Evolutionary conservation across 1,140 invertebrate genomes (phyloP).

Genomic region (Drosophila tristis): DNA sequence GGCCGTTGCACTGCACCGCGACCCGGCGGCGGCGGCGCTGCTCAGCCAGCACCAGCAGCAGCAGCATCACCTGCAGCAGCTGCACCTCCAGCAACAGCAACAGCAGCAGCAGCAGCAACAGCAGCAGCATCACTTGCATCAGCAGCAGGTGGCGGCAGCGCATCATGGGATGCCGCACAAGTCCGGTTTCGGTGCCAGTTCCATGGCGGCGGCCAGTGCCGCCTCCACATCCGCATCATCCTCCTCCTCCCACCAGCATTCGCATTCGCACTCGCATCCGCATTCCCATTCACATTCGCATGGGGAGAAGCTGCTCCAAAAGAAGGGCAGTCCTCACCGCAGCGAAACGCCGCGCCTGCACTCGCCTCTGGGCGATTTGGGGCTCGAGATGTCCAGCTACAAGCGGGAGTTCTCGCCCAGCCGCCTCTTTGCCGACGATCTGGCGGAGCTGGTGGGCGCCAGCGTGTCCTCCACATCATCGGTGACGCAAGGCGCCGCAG

Average conservation of each 20-base stretch:
- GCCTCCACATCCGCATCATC: constrained; percentile 18
- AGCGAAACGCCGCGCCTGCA: constrained; percentile 85
- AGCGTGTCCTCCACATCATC: constrained; percentile 51
- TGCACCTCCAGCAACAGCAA: constrained; percentile 58
- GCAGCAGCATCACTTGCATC: constrained; percentile 56
- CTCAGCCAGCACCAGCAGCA: constrained; percentile 85
- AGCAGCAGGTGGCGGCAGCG: constrained; percentile 78
- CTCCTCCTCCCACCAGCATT: constrained; percentile 36
- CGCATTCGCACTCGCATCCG: constrained; percentile 34
- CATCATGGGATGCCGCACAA: constrained; percentile 59
- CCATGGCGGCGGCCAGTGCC: constrained; percentile 42
- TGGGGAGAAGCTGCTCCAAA: constrained; percentile 41
- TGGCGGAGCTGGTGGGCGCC: constrained; percentile 79
- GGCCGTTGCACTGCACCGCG: constrained; percentile 73
- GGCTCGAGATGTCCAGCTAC: constrained; percentile 88
- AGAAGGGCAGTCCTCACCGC: constrained; percentile 85
- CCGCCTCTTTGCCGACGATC: constrained; percentile 87
- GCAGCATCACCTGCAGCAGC: constrained; percentile 76
- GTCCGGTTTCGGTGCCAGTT: constrained; percentile 72
- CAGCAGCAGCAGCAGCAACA: constrained; percentile 76
- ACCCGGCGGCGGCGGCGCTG: constrained; percentile 84
- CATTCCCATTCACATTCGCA: constrained; percentile 7
- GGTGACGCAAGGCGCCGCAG: constrained; percentile 30
- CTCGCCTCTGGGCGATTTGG: constrained; percentile 86
- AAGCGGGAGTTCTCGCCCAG: constrained; percentile 87